Base-by-base conservation (phyloP, 1,140 invertebrate species). In the Eriosoma lanigerum region DNA sequence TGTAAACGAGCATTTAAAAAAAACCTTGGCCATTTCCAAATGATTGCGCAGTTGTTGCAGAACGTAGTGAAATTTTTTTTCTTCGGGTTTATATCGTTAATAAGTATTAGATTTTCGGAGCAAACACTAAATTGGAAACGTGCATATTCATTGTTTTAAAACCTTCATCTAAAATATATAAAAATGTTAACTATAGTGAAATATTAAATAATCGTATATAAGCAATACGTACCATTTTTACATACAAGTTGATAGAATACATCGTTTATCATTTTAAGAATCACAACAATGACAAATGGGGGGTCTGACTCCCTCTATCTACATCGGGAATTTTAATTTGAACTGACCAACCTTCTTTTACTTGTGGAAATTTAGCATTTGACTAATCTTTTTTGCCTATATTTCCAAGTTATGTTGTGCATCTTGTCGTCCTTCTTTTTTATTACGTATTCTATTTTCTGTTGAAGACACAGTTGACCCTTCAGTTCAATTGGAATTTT, bases 331-430 rank as follows among this genome's bases (percentile, higher is more conserved):
- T 60, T 60, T 60, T 17, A 60, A 29, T 21, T 26, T 60, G 26
- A 60, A 60, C 58, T 15, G 26, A 15, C 29, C 13, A 60, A 29
- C 24, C 26, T 29, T 60, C 15, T 26, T 60, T 60, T 29, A 21
- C 58, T 60, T 60, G 24, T 60, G 58, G 56, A 60, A 60, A 60
- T 60, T 60, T 60, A 60, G 58, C 15, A 60, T 29, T 60, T 58
- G 56, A 58, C 24, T 24, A 58, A 58, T 58, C 24, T 21, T 58
- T 26, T 15, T 26, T 8, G 56, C 56, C 26, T 58, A 2, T 3
- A 26, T 58, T 58, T 29, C 58, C 24, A 17, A 60, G 13, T 19
- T 29, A 0, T 29, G 12, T 29, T 2, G 5, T 29, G 13, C 26
- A 17, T 29, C 13, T 29, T 17, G 15, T 29, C 15, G 26, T 60